Evolutionary conservation across 2,113 vertebrate species (phyloP), one percentile per base, ranked within the genome.

Genomic region (Speoplatyrhinus poulsoni): DNA sequence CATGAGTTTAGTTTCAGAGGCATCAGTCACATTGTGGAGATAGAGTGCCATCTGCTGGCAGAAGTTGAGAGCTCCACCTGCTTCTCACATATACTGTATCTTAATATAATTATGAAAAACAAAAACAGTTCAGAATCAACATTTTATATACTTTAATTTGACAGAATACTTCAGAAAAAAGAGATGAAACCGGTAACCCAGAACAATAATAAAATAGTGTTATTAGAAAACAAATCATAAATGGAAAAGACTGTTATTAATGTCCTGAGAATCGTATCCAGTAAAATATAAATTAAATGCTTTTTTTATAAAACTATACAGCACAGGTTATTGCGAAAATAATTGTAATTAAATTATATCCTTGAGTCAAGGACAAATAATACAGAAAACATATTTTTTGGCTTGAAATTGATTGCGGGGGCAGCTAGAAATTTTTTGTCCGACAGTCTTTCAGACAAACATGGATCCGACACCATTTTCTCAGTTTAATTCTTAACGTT

Each of bases 221-320:
- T 32, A 58, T 58, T 32, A 12, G 5, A 71, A 26, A 47, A 61
- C 9, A 60, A 60, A 15, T 56, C 12, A 19, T 56, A 6, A 53
- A 67, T 16, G 4, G 41, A 49, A 36, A 56, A 55, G 59, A 69
- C 52, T 56, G 58, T 56, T 16, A 8, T 58, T 47, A 49, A 67
- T 61, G 47, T 81, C 82, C 85, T 89, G 85, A 89, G 85, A 83
- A 74, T 70, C 33, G 56, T 67, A 75, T 86, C 80, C 87, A 89
- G 83, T 90, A 82, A 69, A 75, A 78, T 49, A 77, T 65, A 64
- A 79, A 77, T 79, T 65, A 67, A 26, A 26, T 26, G 26, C 26
- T 2, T 26, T 26, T 26, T 26, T 26, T 26, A 26, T 26, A 26
- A 26, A 26, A 26, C 26, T 26, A 26, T 26, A 26, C 26, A 26